Conservation (phyloP, 2,113 vertebrate genomes). For the Columba janthina region DNA sequence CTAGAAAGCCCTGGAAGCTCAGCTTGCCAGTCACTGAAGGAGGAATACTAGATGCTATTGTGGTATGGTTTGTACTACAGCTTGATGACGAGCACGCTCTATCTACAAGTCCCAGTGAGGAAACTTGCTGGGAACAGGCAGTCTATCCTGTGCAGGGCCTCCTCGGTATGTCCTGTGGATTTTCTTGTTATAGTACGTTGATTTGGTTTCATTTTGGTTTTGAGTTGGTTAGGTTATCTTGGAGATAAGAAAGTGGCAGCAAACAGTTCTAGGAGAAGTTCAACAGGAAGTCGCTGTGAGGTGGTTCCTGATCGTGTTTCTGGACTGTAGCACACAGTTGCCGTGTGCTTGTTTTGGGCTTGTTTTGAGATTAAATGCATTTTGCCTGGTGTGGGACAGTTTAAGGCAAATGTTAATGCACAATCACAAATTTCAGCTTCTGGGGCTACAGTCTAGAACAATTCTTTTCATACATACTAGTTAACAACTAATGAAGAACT, state of each 20-base stretch:
- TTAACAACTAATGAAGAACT: neutral
- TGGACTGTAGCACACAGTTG: neutral
- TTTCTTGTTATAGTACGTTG: neutral
- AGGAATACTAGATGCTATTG: slow-evolving; percentile 88
- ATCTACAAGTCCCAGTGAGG: slow-evolving; percentile 90
- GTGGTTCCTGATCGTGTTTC: neutral
- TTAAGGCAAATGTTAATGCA: neutral
- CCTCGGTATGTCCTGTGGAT: slow-evolving; percentile 71
- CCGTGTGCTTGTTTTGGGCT: neutral
- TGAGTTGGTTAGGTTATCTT: neutral
- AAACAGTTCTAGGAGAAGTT: neutral
- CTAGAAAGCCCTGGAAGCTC: slow-evolving; percentile 76
- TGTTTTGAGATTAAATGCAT: neutral
- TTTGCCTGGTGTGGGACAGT: neutral
- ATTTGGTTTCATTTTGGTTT: neutral
- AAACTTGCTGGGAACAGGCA: slow-evolving; percentile 98
- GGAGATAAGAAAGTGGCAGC: neutral
- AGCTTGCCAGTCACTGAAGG: slow-evolving; percentile 75
- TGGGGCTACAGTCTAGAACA: neutral
- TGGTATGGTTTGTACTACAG: slow-evolving; percentile 95
- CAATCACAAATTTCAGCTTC: fast-evolving
- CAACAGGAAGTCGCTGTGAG: neutral
- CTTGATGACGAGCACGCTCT: slow-evolving; percentile 89
- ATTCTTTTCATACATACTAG: neutral
- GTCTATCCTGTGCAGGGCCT: slow-evolving; percentile 89